Evolutionary conservation across 2,113 vertebrate species (phyloP).

Genomic region (Xenopus tropicalis): DNA sequence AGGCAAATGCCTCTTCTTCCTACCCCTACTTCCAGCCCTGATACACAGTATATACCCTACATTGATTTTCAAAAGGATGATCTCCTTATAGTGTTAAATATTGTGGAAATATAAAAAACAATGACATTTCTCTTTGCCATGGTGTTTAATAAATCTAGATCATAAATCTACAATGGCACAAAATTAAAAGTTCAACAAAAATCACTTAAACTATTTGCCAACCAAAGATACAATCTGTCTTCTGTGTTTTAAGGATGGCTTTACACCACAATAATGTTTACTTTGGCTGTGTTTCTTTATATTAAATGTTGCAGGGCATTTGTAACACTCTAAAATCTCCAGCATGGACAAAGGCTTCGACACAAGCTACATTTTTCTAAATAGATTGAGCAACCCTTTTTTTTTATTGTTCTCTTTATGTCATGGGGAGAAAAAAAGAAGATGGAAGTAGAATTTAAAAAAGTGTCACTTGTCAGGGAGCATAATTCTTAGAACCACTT

Average conservation of each 20-base stretch:
- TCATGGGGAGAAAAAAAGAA: slow-evolving; percentile 37
- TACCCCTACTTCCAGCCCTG: too few species aligned
- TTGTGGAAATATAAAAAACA: too few species aligned
- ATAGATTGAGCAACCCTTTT: slow-evolving; percentile 24
- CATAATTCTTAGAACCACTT: slow-evolving; percentile 41
- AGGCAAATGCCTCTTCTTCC: too few species aligned
- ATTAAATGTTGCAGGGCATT: slow-evolving; percentile 7
- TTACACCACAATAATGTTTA: neutral
- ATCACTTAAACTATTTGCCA: slow-evolving; percentile 6
- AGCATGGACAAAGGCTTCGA: slow-evolving; percentile 15
- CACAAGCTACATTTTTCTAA: slow-evolving; percentile 17
- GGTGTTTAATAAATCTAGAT: too few species aligned
- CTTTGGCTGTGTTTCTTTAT: neutral
- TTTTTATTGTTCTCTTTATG: slow-evolving; percentile 31
- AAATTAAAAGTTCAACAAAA: neutral
- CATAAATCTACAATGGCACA: too few species aligned
- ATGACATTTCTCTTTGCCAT: too few species aligned
- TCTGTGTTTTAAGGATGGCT: neutral
- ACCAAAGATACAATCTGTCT: slow-evolving; percentile 7
- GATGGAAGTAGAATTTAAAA: slow-evolving; percentile 42
- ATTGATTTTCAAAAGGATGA: too few species aligned
- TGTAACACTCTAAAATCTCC: slow-evolving; percentile 18
- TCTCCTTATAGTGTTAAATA: too few species aligned
- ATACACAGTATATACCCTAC: too few species aligned
- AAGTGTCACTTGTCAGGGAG: slow-evolving; percentile 44